Evolutionary conservation across 2,113 vertebrate genomes (phyloP).

Genomic region (Semnornis frantzii): DNA sequence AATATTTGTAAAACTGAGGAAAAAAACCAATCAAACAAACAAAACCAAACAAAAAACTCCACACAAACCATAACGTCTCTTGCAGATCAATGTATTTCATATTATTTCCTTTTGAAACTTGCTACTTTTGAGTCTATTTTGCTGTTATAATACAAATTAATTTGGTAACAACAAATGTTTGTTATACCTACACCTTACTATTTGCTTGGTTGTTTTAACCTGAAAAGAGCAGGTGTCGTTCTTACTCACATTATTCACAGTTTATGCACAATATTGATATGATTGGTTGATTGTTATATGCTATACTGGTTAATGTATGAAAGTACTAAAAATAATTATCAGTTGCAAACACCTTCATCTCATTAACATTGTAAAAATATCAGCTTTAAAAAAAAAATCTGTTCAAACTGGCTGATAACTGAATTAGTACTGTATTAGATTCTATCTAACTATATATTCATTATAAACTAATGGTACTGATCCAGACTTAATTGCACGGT

Average conservation of each 20-base stretch:
- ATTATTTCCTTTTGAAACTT: background rate
- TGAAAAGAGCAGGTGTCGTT: background rate
- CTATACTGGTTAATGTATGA: background rate
- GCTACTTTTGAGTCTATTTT: background rate
- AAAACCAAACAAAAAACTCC: background rate
- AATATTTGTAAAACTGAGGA: background rate
- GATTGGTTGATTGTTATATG: background rate
- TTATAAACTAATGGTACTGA: slow-evolving; percentile 56
- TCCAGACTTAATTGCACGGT: slow-evolving; percentile 41
- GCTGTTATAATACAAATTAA: background rate
- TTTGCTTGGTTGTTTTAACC: background rate
- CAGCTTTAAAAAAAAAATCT: background rate
- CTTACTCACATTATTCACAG: background rate
- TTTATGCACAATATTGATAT: background rate
- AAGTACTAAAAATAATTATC: background rate
- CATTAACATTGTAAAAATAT: background rate
- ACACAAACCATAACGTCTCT: background rate
- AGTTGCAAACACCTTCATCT: background rate
- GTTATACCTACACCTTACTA: background rate
- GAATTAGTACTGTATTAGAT: slow-evolving; percentile 12
- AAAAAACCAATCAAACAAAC: too few relatives aligned
- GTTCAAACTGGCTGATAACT: background rate
- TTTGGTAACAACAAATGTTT: background rate
- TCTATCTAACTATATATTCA: slow-evolving; percentile 30
- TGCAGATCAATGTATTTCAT: background rate